Conservation (phyloP, 2,113 vertebrate genomes). For the Hiodon tergisus region DNA sequence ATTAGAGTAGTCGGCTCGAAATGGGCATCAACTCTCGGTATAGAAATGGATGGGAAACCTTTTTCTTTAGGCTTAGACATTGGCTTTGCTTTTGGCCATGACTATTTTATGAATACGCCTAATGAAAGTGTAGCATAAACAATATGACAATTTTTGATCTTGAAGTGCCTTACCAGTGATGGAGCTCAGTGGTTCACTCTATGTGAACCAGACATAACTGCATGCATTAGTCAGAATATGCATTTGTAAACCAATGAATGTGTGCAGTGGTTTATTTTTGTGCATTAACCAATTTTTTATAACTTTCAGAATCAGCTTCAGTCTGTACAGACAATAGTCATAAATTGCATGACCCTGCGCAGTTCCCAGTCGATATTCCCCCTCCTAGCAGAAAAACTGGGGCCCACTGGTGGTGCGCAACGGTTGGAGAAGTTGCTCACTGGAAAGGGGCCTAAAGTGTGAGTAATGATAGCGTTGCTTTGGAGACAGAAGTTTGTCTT, state of each 20-base stretch:
- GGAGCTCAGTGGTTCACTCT: neutral
- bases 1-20: too few species aligned
- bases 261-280: neutral
- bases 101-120: too few species aligned
- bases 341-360: constrained; percentile 90
- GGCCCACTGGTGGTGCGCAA: constrained; percentile 36
- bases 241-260: neutral
- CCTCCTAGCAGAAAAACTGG: constrained; percentile 70
- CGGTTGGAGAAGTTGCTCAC: constrained; percentile 72
- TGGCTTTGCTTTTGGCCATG: too few species aligned
- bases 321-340: constrained; percentile 57
- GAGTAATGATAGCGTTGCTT: constrained; percentile 51
- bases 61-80: too few species aligned
- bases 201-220: too few species aligned
- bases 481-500: neutral
- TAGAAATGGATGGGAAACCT: too few species aligned
- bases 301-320: constrained; percentile 62
- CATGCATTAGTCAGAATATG: too few species aligned
- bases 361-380: constrained; percentile 78
- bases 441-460: constrained; percentile 73
- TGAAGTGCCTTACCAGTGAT: neutral
- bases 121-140: too few species aligned
- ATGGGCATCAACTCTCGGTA: too few species aligned
- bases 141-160: too few species aligned
- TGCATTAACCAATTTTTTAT: constrained; percentile 3